Evolutionary conservation across 2,888 invertebrate species (phyloP), one percentile per base, ranked within the genome.

Genomic region (Isotomurus palustris): DNA sequence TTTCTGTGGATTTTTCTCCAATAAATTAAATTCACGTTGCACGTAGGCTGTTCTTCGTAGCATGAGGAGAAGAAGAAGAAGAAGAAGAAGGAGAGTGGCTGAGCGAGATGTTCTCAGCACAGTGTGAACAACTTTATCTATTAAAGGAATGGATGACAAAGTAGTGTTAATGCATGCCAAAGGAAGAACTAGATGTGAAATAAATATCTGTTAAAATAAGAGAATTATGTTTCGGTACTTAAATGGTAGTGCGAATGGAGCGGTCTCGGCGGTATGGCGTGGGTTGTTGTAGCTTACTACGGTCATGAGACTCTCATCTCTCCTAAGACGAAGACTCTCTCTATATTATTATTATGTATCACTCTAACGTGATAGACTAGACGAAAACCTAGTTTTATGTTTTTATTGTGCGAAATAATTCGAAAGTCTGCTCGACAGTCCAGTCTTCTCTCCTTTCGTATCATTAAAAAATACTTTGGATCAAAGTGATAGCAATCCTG

Each of bases 401-500:
- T 49, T 49, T 49, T 49, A 49, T 49, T 49, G 35, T 35, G 48
- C 48, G 48, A 49, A 49, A 49, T 49, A 49, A 49, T 32, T 10
- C 29, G 35, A 35, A 27, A 35, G 35, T 49, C 35, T 49, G 29
- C 22, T 43, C 43, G 24, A 43, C 43, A 43, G 43, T 40, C 40
- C 29, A 25, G 17, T 47, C 6, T 17, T 47, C 29, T 47, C 24
- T 25, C 29, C 28, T 8, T 47, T 47, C 22, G 4, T 43, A 43
- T 43, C 43, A 43, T n/a, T n/a, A n/a, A n/a, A n/a, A n/a, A n/a
- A n/a, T n/a, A n/a, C 32, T 32, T 32, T 32, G 32, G 32, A 14
- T 8, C 32, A 32, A 8, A 32, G 8, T 10, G 8, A 32, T 32
- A 10, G 14, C 8, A 6, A 28, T 4, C 12, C n/a, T 17, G 12